Base-by-base conservation (phyloP, 92 coral and sea anemone genomes). In the Ricordea florida region DNA sequence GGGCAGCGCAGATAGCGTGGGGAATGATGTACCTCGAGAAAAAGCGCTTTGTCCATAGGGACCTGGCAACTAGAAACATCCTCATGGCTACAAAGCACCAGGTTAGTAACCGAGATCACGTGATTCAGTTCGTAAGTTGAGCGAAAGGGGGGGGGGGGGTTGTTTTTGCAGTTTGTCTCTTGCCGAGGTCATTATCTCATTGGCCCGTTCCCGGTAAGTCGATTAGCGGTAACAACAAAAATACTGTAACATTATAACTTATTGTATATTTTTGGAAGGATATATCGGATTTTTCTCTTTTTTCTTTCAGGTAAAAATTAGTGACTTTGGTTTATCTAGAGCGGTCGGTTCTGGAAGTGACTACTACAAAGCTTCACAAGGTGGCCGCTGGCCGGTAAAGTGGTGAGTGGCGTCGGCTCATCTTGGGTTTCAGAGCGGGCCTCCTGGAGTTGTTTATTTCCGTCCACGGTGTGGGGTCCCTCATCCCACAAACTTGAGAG, bases 1-100 rank as follows among this genome's bases (percentile, higher is more conserved):
- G 98, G 98, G 98, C 98, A 26, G 97, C 98, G 9, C 98, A 94
- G 67, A 94, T 94, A 75, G 98, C 98, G 14, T 94, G 98, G 98
- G 98, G 98, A 49, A 94, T 94, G 98, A 94, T 73, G 93, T 94
- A 94, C 86, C 96, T 94, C 7, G 98, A 94, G 82, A 93, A 94
- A 51, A 91, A 92, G 60, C 93, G 98, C 13, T 94, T 94, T 52
- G 98, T 94, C 14, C 98, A 94, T 62, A 87, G 98, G 72, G 98
- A 94, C 66, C 88, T 94, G 30, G 98, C 98, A 10, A 94, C 98
- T 0, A 94, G 98, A 74, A 94, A 94, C 61, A 94, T 94, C 18
- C 85, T 94, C 55, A 85, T 94, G 97, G 76, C 97, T 41, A 77
- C 90, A 18, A 94, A 89, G 53, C 88, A 80, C 20, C 98, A 94